A percentile compares a stretch with the other conserved stretches of the same genome.
These are phyloP conservation scores for Luperina nickerlii DNA, from an alignment of 2,888 invertebrate genomes.

Conservation along the genomic window DNA sequence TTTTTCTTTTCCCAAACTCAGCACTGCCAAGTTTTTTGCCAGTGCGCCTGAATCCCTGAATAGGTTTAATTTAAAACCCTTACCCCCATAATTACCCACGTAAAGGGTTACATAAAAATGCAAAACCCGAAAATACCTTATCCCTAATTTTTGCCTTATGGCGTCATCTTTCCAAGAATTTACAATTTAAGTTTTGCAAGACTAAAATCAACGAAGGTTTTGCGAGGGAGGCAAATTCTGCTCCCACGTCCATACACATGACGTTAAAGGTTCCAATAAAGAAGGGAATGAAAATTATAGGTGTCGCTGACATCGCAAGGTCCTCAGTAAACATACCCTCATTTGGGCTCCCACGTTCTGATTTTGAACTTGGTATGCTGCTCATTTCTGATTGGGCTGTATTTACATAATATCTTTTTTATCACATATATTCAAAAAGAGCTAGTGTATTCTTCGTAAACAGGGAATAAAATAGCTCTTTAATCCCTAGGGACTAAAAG, in stretches of 20 bases:
- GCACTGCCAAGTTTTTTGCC: constrained; percentile 1
- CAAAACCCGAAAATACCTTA: constrained; percentile 9
- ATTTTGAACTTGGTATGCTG: constrained; percentile 54
- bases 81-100: constrained; percentile 21
- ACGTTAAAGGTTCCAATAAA: constrained; percentile 62
- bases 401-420: constrained; percentile 60
- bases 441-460: no score
- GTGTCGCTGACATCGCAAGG: constrained; percentile 60
- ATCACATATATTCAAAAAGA: no score
- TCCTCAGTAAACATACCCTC: constrained; percentile 68
- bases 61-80: background rate
- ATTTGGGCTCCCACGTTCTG: constrained; percentile 52
- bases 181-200: constrained; percentile 43
- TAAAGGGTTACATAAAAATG: constrained; percentile 22
- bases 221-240: constrained; percentile 45
- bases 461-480: no score
- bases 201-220: constrained; percentile 26
- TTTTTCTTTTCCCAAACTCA: background rate
- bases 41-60: background rate
- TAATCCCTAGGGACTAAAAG: no score
- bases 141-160: constrained; percentile 5
- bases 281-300: constrained; percentile 44
- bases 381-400: constrained; percentile 57
- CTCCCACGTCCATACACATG: constrained; percentile 43
- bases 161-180: constrained; percentile 30